Evolutionary conservation across 64 coral and sea anemone species (phyloP).

Genomic region (Anthopleura sola): DNA sequence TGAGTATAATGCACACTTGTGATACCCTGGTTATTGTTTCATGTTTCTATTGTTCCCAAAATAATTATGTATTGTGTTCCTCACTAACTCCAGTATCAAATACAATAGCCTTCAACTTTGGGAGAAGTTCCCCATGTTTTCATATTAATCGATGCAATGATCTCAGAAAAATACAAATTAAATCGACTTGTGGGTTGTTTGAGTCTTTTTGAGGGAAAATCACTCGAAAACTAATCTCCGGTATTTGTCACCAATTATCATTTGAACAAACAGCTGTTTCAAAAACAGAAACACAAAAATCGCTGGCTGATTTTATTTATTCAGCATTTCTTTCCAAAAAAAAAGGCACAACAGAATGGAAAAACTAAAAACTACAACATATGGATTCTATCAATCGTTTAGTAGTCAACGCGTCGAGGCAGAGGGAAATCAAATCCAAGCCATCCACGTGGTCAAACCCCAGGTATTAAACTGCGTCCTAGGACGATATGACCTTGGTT

Average conservation of each 20-base stretch:
- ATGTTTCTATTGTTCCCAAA: not conserved
- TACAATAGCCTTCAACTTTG: not conserved
- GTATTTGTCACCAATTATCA: not conserved
- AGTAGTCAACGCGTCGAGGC: not conserved
- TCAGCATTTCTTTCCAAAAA: not conserved
- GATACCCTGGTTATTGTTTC: conserved; percentile 2
- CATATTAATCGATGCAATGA: not conserved
- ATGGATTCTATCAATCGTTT: not conserved
- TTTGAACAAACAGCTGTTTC: not conserved
- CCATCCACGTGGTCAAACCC: not conserved
- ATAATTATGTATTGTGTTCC: not conserved
- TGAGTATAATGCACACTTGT: not conserved
- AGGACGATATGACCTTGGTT: not conserved
- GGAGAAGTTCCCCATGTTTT: not conserved
- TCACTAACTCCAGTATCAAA: not conserved
- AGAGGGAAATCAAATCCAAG: not conserved
- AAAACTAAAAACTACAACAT: not conserved
- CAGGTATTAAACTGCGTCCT: not conserved
- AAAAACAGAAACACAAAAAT: not conserved
- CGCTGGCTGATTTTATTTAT: not conserved
- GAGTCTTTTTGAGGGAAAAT: not conserved
- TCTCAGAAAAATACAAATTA: not conserved
- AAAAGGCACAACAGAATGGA: not conserved
- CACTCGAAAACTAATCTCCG: conserved; percentile 5
- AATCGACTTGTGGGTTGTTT: not conserved